These are phyloP conservation scores for Sycophila texana DNA, from an alignment of 2,888 invertebrate genomes.

Conservation along the genomic window DNA sequence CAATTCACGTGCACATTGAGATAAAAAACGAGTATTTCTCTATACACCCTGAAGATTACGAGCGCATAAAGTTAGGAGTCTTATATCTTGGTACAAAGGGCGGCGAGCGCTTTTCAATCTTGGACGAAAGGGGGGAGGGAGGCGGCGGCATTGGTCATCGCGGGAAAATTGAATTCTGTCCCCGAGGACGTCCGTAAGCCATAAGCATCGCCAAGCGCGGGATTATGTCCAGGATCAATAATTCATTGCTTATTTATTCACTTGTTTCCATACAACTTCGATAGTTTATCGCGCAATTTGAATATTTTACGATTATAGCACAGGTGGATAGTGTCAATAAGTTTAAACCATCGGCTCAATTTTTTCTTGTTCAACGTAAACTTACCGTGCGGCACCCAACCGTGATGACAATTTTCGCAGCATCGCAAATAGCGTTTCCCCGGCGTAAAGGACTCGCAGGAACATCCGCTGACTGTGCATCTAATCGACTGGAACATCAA, in stretches of 20 bases:
- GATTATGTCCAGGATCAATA: slow-evolving; percentile 37
- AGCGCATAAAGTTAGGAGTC: slow-evolving; percentile 71
- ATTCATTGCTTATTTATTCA: slow-evolving; percentile 48
- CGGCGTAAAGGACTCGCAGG: slow-evolving; percentile 84
- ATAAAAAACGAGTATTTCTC: slow-evolving; percentile 57
- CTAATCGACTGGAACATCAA: slow-evolving; percentile 79
- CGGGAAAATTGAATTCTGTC: slow-evolving; percentile 75
- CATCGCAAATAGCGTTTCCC: slow-evolving; percentile 82
- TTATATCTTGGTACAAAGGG: slow-evolving; percentile 60
- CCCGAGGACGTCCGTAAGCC: slow-evolving; percentile 66
- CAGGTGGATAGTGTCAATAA: background rate
- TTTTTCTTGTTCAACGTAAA: slow-evolving; percentile 57
- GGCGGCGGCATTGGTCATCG: slow-evolving; percentile 73
- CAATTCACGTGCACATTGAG: slow-evolving; percentile 33
- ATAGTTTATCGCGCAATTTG: background rate
- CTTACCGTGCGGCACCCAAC: slow-evolving; percentile 87
- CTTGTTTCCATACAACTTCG: background rate
- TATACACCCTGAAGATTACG: slow-evolving; percentile 70
- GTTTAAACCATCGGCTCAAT: background rate
- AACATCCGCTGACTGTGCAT: slow-evolving; percentile 82
- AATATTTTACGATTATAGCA: background rate
- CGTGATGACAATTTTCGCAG: slow-evolving; percentile 84
- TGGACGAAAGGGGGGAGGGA: slow-evolving; percentile 1
- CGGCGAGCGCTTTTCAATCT: slow-evolving; percentile 47
- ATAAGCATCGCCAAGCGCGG: background rate